A percentile compares a stretch with the other conserved stretches of the same genome.
Evolutionary conservation across 2,113 vertebrate species (phyloP).

Genomic region (Megalops atlanticus): DNA sequence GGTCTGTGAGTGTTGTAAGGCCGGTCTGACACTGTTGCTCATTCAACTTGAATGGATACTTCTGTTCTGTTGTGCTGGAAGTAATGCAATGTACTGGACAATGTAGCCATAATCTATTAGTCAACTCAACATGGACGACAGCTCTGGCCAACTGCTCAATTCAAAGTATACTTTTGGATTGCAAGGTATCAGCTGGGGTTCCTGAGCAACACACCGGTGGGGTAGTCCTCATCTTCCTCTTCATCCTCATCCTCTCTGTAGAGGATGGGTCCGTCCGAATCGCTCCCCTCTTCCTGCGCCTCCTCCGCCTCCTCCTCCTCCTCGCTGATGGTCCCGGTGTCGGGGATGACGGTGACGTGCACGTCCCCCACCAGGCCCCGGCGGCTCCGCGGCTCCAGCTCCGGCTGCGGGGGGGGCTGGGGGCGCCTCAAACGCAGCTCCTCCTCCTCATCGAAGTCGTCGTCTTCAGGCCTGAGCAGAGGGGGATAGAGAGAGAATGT

Average conservation of each 20-base stretch:
- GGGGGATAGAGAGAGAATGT: slow-evolving; percentile 3
- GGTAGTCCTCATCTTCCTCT: slow-evolving; percentile 79
- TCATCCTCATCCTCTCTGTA: slow-evolving; percentile 81
- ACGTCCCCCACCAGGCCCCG: slow-evolving; percentile 70
- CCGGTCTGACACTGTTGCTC: too few relatives aligned
- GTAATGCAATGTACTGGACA: too few relatives aligned
- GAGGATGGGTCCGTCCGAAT: slow-evolving; percentile 87
- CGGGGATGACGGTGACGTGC: slow-evolving; percentile 74
- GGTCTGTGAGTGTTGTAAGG: too few relatives aligned
- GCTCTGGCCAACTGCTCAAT: neutral
- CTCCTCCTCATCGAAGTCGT: slow-evolving; percentile 86
- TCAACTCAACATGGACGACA: neutral
- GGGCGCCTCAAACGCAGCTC: slow-evolving; percentile 67
- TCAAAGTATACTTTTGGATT: too few relatives aligned
- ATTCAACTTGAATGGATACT: too few relatives aligned
- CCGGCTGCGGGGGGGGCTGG: neutral
- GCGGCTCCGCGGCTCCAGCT: slow-evolving; percentile 65
- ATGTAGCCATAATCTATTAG: neutral
- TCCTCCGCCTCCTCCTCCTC: slow-evolving; percentile 71
- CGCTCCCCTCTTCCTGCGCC: slow-evolving; percentile 76
- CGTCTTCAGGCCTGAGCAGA: slow-evolving; percentile 82
- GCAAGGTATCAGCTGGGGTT: too few relatives aligned
- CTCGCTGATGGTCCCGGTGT: slow-evolving; percentile 66
- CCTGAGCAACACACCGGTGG: slow-evolving; percentile 51
- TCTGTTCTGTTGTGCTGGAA: too few relatives aligned